Evolutionary conservation across 2,888 invertebrate species (phyloP).

Genomic region (Ellobium chinense): DNA sequence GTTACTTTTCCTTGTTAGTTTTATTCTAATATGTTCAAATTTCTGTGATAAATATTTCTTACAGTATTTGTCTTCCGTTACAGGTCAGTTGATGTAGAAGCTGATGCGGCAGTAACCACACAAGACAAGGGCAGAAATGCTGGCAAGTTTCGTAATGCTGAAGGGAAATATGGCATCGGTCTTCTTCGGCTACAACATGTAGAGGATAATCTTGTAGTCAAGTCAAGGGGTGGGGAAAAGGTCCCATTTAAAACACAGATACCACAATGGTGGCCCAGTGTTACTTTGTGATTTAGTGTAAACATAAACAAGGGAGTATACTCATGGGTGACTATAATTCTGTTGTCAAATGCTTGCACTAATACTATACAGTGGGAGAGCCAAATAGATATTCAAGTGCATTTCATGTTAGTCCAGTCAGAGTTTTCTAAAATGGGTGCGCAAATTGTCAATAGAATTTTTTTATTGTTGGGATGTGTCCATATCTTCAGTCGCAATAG

Average conservation of each 20-base stretch:
- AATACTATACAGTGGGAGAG: too few relatives aligned
- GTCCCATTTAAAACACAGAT: constrained; percentile 52
- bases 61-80: background rate
- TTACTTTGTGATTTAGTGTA: background rate
- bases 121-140: constrained; percentile 80
- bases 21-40: too few relatives aligned
- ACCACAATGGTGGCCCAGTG: constrained; percentile 70
- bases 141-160: constrained; percentile 84
- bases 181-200: constrained; percentile 62
- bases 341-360: too few relatives aligned
- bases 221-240: constrained; percentile 49
- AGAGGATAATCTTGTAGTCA: constrained; percentile 55
- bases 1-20: too few relatives aligned
- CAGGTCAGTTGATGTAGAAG: constrained; percentile 50
- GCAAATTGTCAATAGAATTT: too few relatives aligned
- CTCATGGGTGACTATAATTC: background rate
- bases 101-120: constrained; percentile 59
- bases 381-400: too few relatives aligned
- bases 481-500: too few relatives aligned
- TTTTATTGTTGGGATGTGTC: too few relatives aligned
- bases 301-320: background rate
- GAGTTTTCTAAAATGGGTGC: too few relatives aligned
- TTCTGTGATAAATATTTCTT: too few relatives aligned
- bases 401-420: too few relatives aligned
- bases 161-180: constrained; percentile 64